These are phyloP conservation scores for Hyposoter dolosus DNA, from an alignment of 2,888 invertebrate genomes.

Conservation along the genomic window DNA sequence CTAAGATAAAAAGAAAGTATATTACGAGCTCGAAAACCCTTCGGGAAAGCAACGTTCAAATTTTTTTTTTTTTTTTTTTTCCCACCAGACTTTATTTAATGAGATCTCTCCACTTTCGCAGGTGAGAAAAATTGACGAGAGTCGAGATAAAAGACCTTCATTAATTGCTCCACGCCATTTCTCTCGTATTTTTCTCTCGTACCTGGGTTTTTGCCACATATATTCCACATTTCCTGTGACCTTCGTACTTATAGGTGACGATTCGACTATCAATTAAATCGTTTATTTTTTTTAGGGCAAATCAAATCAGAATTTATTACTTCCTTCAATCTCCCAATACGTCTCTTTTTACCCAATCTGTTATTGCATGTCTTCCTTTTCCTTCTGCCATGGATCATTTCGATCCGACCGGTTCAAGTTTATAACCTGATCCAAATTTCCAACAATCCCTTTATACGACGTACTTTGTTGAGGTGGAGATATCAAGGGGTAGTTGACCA, in stretches of 20 bases:
- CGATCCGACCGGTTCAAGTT: not conserved
- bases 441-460: conserved; percentile 11
- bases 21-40: conserved; percentile 20
- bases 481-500: conserved; percentile 48
- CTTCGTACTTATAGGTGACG: not conserved
- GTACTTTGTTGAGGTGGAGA: conserved; percentile 31
- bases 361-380: not conserved
- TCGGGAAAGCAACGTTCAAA: conserved; percentile 67
- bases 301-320: not conserved
- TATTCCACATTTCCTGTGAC: not conserved
- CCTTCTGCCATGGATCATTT: not conserved
- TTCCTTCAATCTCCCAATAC: not conserved
- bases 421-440: conserved; percentile 7
- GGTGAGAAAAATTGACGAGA: conserved; percentile 18
- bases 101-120: conserved; percentile 22
- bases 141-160: not conserved
- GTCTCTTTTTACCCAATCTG: not conserved
- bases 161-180: not conserved
- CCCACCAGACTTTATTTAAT: conserved; percentile 59
- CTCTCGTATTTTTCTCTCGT: not conserved
- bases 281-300: not conserved
- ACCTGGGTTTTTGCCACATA: not conserved
- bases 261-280: not conserved
- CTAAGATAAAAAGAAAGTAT: conserved; percentile 25
- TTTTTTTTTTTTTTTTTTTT: conserved; percentile 62